These are phyloP conservation scores for Coronaproctus castanopsis DNA, from an alignment of 2,888 invertebrate species.

Conservation along the genomic window DNA sequence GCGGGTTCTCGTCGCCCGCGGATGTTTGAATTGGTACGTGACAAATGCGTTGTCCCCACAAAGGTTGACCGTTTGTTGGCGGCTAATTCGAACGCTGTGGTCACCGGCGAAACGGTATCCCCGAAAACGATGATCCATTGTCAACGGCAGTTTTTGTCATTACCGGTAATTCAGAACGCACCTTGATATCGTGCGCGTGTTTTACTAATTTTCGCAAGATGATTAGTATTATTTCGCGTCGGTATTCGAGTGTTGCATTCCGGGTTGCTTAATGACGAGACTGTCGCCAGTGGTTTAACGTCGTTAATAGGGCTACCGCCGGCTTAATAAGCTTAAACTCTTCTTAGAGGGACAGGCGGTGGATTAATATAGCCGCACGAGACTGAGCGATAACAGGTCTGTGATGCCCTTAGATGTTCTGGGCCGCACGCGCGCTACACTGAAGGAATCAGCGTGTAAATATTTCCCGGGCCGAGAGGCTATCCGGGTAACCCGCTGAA, in stretches of 20 bases:
- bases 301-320: conserved; percentile 6
- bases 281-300: not conserved
- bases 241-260: not conserved
- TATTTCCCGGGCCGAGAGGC: conserved; percentile 36
- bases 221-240: conserved; percentile 3
- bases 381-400: conserved; percentile 42
- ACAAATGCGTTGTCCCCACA: too few species aligned
- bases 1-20: conserved; percentile 36
- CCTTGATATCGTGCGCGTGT: too few species aligned
- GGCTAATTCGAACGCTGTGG: conserved; percentile 20
- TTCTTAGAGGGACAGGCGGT: conserved; percentile 42
- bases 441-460: conserved; percentile 37
- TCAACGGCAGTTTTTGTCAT: conserved; percentile 7
- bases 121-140: conserved; percentile 9
- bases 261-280: conserved; percentile 2
- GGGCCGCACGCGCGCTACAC: conserved; percentile 41
- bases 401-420: conserved; percentile 36
- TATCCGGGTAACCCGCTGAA: conserved; percentile 41
- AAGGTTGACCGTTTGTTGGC: too few species aligned
- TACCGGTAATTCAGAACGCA: too few species aligned
- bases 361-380: conserved; percentile 28
- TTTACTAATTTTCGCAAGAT: too few species aligned
- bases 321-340: conserved; percentile 23
- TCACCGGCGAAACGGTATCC: conserved; percentile 9
- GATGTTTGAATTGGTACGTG: conserved; percentile 19